Evolutionary conservation across 1,140 invertebrate species (phyloP), one percentile per base, ranked within the genome.

Genomic region (Meloidogyne floridensis): DNA sequence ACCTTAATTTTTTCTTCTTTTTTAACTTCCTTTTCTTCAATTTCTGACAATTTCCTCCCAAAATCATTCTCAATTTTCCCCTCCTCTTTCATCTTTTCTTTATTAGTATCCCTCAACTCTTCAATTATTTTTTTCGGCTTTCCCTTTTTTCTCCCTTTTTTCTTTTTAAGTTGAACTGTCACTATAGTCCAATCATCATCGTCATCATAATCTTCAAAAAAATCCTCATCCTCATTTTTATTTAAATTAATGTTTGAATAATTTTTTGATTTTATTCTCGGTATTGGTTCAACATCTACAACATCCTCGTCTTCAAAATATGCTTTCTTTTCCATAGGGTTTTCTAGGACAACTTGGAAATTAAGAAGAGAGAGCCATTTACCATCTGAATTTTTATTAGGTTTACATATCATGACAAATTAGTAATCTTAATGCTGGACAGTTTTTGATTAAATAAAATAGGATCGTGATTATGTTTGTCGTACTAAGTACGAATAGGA

Each of bases 361-460:
- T 79, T 79, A 32, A 79, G 59, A 9, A 79, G 32, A 43, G 77
- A 79, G 65, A 79, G 77, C 77, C 77, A 79, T 20, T 54, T 54
- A 11, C 77, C 77, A 79, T 79, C 77, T 79, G 32, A 32, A 9
- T 70, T 77, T 13, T 10, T 20, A 43, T 7, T 10, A n/a, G 7
- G 32, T 77, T 56, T 15, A 11, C 32, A 32, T 32, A 32, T 32
- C 32, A 32, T 32, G 32, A 32, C 32, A 32, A 32, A 32, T 32
- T 32, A 32, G 32, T 32, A 32, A 32, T 32, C 32, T 32, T 32
- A 32, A 32, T 32, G 32, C 32, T 32, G 32, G 32, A 32, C 32
- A 32, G 32, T 32, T 32, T 32, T 32, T 32, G 32, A 32, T 32
- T 32, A 32, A 32, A 32, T 32, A 32, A 32, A 32, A 32, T 32